Evolutionary conservation across 1,140 invertebrate species (phyloP), one percentile per base, ranked within the genome.

Genomic region (Lasioglossum albipes): DNA sequence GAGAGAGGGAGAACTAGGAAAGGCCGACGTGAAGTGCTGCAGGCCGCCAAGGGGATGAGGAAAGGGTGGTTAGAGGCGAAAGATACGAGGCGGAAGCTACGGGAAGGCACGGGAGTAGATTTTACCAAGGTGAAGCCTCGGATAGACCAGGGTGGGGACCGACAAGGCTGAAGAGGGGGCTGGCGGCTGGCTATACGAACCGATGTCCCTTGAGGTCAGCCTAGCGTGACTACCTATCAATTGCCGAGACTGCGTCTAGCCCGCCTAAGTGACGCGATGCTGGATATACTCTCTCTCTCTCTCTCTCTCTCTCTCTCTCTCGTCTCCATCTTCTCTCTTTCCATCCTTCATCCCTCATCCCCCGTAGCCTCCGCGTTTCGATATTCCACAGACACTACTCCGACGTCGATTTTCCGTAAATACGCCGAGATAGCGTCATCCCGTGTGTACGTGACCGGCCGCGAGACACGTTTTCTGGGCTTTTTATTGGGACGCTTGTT

Each of bases 151-250:
- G 64, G 42, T 45, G 66, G 22, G 45, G 31, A 12, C 73, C n/a
- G 42, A 73, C 12, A 59, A 45, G 69, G n/a, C 57, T 7, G 6
- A 45, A 52, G 22, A 54, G 42, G 20, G 54, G 41, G 16, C 22
- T 52, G 69, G 66, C 52, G 70, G 45, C 73, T 61, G 71, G 75
- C 71, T 84, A 81, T 86, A 85, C 82, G 82, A 88, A 81, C 81
- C 72, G 79, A 86, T 89, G 87, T 89, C 88, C 85, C 87, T 81
- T 80, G 88, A 87, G 88, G 85, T 89, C 87, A 89, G 86, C 84
- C 85, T 88, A 87, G 83, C 85, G 83, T 88, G 88, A 86, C 88
- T 89, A 87, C 86, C 87, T 89, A 89, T 87, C 87, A 89, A 86
- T 89, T 87, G 86, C 83, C 71, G 81, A 85, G 82, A 85, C 87